Evolutionary conservation across 2,113 vertebrate species (phyloP), one percentile per base, ranked within the genome.

Genomic region (Dasyornis broadbenti): DNA sequence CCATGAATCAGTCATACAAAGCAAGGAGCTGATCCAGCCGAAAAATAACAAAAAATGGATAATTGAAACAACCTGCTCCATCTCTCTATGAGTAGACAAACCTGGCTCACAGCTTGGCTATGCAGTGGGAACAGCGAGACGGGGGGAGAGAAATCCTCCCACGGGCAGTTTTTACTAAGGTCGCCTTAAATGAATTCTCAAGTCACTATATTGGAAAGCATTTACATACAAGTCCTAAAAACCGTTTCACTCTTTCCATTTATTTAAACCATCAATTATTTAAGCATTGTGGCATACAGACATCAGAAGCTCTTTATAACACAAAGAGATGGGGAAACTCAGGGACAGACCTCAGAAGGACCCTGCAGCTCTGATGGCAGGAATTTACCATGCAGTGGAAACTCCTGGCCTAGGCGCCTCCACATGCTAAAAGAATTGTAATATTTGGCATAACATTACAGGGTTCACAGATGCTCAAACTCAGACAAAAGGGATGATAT

Each of bases 81-180:
- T 13, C 35, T 27, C 30, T 71, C 54, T 27, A 8, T 3, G 12
- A 64, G 15, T 14, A 49, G 26, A 39, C 1, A 14, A 80, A 31
- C 13, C 11, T 30, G 23, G 31, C 59, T 64, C 30, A 60, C 18
- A 81, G 54, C 15, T 30, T 12, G 26, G 68, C 54, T 50, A 3
- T 26, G 28, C 26, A 68, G 28, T 10, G 13, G 7, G 20, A 42
- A 54, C 5, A 8, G 28, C 1, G 6, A 82, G 30, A 66, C 19
- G 3, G 1, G 2, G 13, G 23, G 6, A 79, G 24, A 77, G 8
- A 91, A 82, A 66, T 31, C 26, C 15, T 65, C 23, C 37, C 35
- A 45, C 0, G 0, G 9, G 22, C 50, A 70, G 18, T 50, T 81
- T 77, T 60, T 45, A 60, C 50, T 60, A 27, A 5, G 2, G 15